Conservation (phyloP, 2,888 invertebrate species). For the Harmothoe impar region DNA sequence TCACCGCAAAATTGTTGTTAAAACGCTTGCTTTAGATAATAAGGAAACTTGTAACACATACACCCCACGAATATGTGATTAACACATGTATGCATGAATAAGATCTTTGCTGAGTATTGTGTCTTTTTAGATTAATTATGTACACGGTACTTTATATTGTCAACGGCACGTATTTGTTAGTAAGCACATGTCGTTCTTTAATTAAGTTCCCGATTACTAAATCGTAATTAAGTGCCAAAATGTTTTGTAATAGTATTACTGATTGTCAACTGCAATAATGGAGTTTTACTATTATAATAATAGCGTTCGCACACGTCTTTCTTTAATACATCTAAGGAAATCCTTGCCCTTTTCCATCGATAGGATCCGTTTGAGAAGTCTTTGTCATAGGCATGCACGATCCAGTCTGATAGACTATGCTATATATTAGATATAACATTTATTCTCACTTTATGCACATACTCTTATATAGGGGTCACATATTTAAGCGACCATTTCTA, state of each 20-base stretch:
- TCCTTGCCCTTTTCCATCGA: conserved; percentile 9
- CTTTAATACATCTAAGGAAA: conserved; percentile 4
- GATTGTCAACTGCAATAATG: neutral
- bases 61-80: neutral
- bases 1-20: neutral
- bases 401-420: conserved; percentile 34
- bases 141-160: conserved; percentile 24
- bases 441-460: conserved; percentile 30
- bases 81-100: conserved; percentile 1
- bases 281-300: neutral
- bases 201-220: neutral
- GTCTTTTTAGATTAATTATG: neutral
- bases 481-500: conserved; percentile 40
- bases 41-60: neutral
- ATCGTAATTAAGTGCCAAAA: conserved; percentile 44
- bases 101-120: conserved; percentile 26
- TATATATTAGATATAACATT: neutral
- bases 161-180: conserved; percentile 31
- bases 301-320: conserved; percentile 29
- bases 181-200: conserved; percentile 23
- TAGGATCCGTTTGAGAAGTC: conserved; percentile 9
- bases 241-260: conserved; percentile 35
- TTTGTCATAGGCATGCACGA: conserved; percentile 50
- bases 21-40: conserved; percentile 32
- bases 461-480: conserved; percentile 8